A percentile compares a stretch with the other conserved stretches of the same genome.
Conservation (phyloP, 2,797 vertebrate species). For the Cirrhinus mrigala region DNA sequence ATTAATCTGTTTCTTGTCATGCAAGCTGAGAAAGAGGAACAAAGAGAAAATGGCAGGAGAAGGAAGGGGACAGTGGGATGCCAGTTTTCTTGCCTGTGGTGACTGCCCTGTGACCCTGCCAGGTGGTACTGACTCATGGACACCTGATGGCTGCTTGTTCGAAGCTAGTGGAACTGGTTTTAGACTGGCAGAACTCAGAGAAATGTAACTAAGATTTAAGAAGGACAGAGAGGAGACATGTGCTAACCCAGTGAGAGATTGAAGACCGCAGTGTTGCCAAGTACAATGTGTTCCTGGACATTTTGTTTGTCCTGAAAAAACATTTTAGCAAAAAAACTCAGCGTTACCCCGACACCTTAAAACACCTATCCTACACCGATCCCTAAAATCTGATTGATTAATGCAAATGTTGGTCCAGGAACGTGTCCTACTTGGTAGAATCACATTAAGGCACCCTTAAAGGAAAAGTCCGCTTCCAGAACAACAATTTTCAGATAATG, state of each 20-base stretch:
- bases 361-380: neutral
- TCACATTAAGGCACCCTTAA: neutral
- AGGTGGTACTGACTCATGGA: conserved; percentile 54
- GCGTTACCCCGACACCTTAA: neutral
- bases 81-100: conserved; percentile 48
- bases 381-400: neutral
- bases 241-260: conserved; percentile 44
- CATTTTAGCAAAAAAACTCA: neutral
- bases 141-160: conserved; percentile 47
- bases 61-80: conserved; percentile 42
- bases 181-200: conserved; percentile 53
- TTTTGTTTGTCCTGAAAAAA: neutral
- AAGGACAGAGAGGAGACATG: conserved; percentile 48
- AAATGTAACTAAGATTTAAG: conserved; percentile 58
- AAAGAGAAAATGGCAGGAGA: conserved; percentile 33
- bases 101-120: conserved; percentile 50
- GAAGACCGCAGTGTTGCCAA: neutral
- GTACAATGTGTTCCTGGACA: neutral
- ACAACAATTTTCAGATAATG: no score
- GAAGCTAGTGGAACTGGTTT: conserved; percentile 9
- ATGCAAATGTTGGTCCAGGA: neutral
- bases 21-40: conserved; percentile 49
- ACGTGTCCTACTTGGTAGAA: neutral
- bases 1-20: conserved; percentile 56
- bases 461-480: no score